A percentile compares a stretch with the other conserved stretches of the same genome.
These are phyloP conservation scores for Phyllotis vaccarum DNA, from an alignment of 2,797 vertebrate genomes.

Conservation along the genomic window DNA sequence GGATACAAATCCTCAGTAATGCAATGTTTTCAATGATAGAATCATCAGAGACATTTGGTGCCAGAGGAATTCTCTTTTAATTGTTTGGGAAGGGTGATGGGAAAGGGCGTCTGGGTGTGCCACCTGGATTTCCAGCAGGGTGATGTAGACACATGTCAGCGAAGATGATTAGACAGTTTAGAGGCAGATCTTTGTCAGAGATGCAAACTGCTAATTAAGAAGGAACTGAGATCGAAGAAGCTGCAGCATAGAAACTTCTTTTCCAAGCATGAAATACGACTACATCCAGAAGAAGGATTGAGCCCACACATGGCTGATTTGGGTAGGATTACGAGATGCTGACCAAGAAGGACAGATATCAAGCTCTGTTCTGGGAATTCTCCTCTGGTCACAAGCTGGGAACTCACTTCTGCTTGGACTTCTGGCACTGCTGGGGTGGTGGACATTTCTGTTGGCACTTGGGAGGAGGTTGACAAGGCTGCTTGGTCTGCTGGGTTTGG, in stretches of 20 bases:
- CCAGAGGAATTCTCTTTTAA: constrained; percentile 74
- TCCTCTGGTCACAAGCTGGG: constrained; percentile 6
- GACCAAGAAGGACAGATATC: not conserved
- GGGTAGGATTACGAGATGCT: not conserved
- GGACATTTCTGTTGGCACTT: constrained; percentile 73
- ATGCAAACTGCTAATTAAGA: constrained; percentile 48
- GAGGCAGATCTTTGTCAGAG: constrained; percentile 40
- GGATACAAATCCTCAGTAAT: not conserved
- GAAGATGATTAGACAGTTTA: constrained; percentile 1
- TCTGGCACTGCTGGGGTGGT: constrained; percentile 66
- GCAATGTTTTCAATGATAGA: not conserved
- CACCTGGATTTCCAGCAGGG: not conserved
- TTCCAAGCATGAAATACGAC: not conserved
- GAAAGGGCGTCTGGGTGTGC: not conserved
- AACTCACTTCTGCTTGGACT: constrained; percentile 73
- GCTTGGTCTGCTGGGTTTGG: constrained; percentile 57
- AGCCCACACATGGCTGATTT: not conserved
- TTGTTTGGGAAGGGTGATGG: constrained; percentile 23
- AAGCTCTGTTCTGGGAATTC: not conserved
- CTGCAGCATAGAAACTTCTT: not conserved
- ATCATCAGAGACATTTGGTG: not conserved
- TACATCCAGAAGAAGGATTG: not conserved
- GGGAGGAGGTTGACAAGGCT: constrained; percentile 75
- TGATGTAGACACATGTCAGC: not conserved
- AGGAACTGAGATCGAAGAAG: not conserved